A percentile compares a stretch with the other conserved stretches of the same genome.
Evolutionary conservation across 2,113 vertebrate genomes (phyloP).

Genomic region (Henicopernis longicauda): DNA sequence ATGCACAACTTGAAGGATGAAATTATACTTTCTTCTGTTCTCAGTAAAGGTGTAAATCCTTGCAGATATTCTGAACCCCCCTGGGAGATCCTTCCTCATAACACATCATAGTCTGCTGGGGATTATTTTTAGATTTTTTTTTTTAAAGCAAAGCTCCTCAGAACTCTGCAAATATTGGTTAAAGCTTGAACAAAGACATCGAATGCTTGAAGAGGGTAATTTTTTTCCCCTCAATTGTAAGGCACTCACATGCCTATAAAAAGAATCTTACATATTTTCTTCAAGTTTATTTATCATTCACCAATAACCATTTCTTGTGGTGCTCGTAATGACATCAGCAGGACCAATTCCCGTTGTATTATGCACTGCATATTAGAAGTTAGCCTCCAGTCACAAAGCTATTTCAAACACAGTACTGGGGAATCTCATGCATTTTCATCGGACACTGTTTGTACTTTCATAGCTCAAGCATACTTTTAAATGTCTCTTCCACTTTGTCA

Average conservation of each 20-base stretch:
- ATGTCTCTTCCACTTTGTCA: slow-evolving; percentile 22
- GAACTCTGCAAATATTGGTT: not conserved
- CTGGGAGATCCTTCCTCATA: not conserved
- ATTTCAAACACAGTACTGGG: not conserved
- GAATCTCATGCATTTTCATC: not conserved
- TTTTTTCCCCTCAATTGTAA: not conserved
- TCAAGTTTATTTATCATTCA: slow-evolving; percentile 17
- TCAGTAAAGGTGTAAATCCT: slow-evolving; percentile 6
- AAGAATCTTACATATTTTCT: not conserved
- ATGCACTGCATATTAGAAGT: not conserved
- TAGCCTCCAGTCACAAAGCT: not conserved
- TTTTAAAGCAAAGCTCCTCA: not conserved
- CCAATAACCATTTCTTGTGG: not conserved
- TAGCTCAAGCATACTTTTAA: slow-evolving; percentile 20
- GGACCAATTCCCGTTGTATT: not conserved
- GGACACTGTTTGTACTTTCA: not conserved
- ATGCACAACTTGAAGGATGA: not conserved
- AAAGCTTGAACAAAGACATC: not conserved
- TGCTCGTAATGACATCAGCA: not conserved
- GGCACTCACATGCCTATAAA: not conserved
- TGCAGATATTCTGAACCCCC: not conserved
- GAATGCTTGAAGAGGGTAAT: not conserved
- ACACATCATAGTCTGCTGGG: not conserved
- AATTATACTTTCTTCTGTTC: not conserved
- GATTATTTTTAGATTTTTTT: not conserved